Evolutionary conservation across 2,797 vertebrate genomes (phyloP).

Genomic region (Danio tinwini): DNA sequence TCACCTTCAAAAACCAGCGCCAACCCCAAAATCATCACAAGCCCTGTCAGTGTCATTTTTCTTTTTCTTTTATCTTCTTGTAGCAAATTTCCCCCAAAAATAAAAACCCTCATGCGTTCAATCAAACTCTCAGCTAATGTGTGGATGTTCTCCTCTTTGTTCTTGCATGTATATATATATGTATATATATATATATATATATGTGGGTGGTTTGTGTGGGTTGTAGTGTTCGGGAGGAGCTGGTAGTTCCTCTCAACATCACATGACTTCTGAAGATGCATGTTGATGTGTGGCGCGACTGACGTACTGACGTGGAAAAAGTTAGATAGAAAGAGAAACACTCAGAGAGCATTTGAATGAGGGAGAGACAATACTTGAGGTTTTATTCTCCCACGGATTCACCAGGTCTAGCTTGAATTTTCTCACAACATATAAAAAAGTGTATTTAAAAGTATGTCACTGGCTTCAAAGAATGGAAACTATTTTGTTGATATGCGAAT

Average conservation of each 20-base stretch:
- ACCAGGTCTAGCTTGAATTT: slow-evolving; percentile 39
- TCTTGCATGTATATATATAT: slow-evolving; percentile 60
- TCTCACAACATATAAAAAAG: slow-evolving; percentile 13
- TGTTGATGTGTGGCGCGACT: slow-evolving; percentile 64
- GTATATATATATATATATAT: slow-evolving; percentile 69
- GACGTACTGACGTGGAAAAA: slow-evolving; percentile 77
- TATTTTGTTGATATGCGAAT: slow-evolving; percentile 28
- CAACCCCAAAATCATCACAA: slow-evolving; percentile 62
- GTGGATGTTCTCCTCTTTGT: slow-evolving; percentile 25
- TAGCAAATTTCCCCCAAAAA: neutral
- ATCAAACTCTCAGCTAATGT: slow-evolving; percentile 19
- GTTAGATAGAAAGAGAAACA: slow-evolving; percentile 68
- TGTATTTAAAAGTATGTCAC: slow-evolving; percentile 57
- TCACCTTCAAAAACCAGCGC: slow-evolving; percentile 68
- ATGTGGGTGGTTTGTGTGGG: slow-evolving; percentile 53
- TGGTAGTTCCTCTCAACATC: slow-evolving; percentile 68
- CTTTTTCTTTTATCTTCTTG: neutral
- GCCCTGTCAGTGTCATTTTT: slow-evolving; percentile 31
- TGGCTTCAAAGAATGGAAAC: slow-evolving; percentile 47
- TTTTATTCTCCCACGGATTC: slow-evolving; percentile 76
- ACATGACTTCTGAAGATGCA: slow-evolving; percentile 71
- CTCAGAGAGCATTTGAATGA: slow-evolving; percentile 70
- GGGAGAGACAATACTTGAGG: slow-evolving; percentile 61
- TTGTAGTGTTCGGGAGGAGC: slow-evolving; percentile 16
- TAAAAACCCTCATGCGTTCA: slow-evolving; percentile 19